These are phyloP conservation scores for Lasius platythorax DNA, from an alignment of 2,888 invertebrate genomes.

Conservation along the genomic window DNA sequence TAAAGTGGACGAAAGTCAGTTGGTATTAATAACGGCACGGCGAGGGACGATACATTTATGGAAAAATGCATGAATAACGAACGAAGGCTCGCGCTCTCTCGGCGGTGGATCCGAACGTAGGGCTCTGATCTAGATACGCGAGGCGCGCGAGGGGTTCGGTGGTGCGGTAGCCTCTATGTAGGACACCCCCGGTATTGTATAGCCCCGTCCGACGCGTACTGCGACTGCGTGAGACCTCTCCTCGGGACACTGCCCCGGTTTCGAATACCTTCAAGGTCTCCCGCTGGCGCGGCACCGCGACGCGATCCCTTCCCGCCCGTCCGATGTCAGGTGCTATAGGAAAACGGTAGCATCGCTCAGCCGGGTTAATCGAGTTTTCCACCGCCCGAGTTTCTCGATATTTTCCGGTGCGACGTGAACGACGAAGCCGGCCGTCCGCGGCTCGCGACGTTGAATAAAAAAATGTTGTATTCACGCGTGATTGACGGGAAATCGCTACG, in stretches of 20 bases:
- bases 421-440: not conserved
- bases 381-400: constrained; percentile 9
- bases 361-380: constrained; percentile 29
- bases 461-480: constrained; percentile 32
- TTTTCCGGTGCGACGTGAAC: constrained; percentile 27
- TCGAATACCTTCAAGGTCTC: constrained; percentile 84
- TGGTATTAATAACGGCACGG: constrained; percentile 18
- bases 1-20: not conserved
- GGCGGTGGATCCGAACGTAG: constrained; percentile 69
- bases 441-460: constrained; percentile 2
- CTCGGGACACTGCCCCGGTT: constrained; percentile 84
- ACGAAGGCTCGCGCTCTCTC: constrained; percentile 60
- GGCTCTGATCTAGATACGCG: constrained; percentile 72
- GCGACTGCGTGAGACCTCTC: constrained; percentile 79
- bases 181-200: constrained; percentile 78
- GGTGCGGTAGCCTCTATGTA: constrained; percentile 74
- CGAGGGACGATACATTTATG: constrained; percentile 65
- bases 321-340: constrained; percentile 63
- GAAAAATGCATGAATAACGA: constrained; percentile 67
- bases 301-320: constrained; percentile 59
- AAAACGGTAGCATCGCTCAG: constrained; percentile 40
- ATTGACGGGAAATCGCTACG: constrained; percentile 25
- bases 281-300: constrained; percentile 69
- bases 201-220: constrained; percentile 58
- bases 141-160: constrained; percentile 59